Conservation (phyloP, 2,888 invertebrate genomes). For the Parnassius glacialis region DNA sequence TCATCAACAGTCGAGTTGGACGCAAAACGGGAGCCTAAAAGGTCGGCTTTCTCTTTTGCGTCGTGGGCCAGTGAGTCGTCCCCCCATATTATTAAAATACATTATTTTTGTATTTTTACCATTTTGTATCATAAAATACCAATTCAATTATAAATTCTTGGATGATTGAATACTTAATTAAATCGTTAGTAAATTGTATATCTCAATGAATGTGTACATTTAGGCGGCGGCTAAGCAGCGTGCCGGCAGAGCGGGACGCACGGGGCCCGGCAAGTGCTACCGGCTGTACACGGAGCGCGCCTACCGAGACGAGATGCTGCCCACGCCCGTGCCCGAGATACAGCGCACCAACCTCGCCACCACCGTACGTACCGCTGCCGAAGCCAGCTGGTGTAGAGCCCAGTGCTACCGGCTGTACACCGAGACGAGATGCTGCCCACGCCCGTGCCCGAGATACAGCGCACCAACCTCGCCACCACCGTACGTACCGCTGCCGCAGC, state of each 20-base stretch:
- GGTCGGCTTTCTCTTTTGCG: no score
- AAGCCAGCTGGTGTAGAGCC: no score
- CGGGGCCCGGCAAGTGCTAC: constrained; percentile 98
- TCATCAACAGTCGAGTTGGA: no score
- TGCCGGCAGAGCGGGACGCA: constrained; percentile 97
- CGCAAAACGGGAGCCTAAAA: no score
- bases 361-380: constrained; percentile 78
- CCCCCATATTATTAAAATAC: no score
- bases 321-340: constrained; percentile 99
- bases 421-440: constrained; percentile 99
- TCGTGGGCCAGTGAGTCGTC: no score
- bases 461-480: constrained; percentile 98
- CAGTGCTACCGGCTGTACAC: constrained; percentile 96
- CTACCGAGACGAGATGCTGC: constrained; percentile 98
- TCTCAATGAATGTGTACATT: neutral
- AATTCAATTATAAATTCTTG: no score
- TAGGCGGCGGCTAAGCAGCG: constrained; percentile 98
- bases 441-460: constrained; percentile 98
- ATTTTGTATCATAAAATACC: no score
- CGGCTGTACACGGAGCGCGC: constrained; percentile 98
- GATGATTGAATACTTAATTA: no score
- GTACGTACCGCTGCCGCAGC: constrained; percentile 49
- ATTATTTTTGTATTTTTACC: no score
- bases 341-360: constrained; percentile 98
- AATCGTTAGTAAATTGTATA: neutral